phyloP scores from a whole-genome alignment of 2,797 vertebrate genomes.

The Hyperoplus lanceolatus region DNA sequence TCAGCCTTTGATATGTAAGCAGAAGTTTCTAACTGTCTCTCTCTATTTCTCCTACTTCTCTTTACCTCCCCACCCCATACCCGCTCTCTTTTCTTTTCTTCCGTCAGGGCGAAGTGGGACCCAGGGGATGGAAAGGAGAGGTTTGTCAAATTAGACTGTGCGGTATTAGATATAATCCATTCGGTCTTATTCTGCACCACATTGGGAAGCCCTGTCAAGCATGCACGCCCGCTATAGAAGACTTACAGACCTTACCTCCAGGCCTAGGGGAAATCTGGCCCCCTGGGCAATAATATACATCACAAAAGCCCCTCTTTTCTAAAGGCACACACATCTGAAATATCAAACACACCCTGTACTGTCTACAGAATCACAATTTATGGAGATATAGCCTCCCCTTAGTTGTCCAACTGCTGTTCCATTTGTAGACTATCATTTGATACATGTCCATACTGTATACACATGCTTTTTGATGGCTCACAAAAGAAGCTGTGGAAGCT shows the following conservation, averaged over 20 bases:
- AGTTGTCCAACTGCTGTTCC: slow-evolving; percentile 4
- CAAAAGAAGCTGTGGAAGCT: background rate
- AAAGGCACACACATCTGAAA: slow-evolving; percentile 59
- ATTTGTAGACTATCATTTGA: slow-evolving; percentile 21
- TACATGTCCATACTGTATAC: background rate
- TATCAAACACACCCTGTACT: slow-evolving; percentile 62
- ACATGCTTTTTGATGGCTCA: slow-evolving; percentile 11
- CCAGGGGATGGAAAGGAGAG: slow-evolving; percentile 88
- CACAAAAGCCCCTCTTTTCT: slow-evolving; percentile 59
- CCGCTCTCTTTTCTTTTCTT: slow-evolving; percentile 61
- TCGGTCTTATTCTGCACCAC: slow-evolving; percentile 71
- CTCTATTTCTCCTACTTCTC: slow-evolving; percentile 41
- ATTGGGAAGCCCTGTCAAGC: slow-evolving; percentile 69
- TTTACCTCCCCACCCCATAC: slow-evolving; percentile 34
- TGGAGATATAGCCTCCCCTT: slow-evolving; percentile 15
- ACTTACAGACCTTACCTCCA: slow-evolving; percentile 67
- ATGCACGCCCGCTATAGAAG: slow-evolving; percentile 61
- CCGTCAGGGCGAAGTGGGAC: slow-evolving; percentile 85
- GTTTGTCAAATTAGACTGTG: slow-evolving; percentile 84
- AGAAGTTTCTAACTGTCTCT: slow-evolving; percentile 71
- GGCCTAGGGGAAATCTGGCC: slow-evolving; percentile 61
- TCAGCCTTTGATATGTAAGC: slow-evolving; percentile 69
- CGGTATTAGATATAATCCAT: slow-evolving; percentile 79
- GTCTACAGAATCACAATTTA: slow-evolving; percentile 62
- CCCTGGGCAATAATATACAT: slow-evolving; percentile 70